Percentiles rank a stretch among this genome's conserved stretches.
phyloP scores from a whole-genome alignment of 2,797 vertebrate genomes.

The Ispidina picta region DNA sequence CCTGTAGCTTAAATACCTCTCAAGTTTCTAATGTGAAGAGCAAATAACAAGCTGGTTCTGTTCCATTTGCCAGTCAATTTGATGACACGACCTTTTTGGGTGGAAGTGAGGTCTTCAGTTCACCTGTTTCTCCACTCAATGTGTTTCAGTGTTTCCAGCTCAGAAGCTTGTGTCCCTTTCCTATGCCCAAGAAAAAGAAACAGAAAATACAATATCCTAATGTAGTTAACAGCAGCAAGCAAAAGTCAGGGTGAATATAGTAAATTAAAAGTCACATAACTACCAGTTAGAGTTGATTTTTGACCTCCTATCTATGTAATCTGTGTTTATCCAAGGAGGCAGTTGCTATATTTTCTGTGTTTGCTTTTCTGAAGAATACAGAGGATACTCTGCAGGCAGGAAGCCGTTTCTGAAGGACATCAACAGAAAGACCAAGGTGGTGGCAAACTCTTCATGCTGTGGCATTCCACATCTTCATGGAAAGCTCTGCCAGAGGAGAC shows the following conservation, averaged over 20 bases:
- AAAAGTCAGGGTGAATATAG: neutral
- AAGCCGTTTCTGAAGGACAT: neutral
- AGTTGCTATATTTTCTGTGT: neutral
- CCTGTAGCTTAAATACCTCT: neutral
- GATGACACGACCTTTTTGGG: neutral
- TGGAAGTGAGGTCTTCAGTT: neutral
- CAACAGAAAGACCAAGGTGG: neutral
- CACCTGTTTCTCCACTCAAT: neutral
- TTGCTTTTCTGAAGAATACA: neutral
- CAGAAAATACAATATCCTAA: neutral
- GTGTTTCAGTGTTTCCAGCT: neutral
- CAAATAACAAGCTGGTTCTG: neutral
- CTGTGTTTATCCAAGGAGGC: neutral
- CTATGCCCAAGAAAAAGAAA: neutral
- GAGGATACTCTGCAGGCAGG: neutral
- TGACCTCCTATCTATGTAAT: neutral
- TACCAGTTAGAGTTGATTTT: neutral
- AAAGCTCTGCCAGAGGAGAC: neutral
- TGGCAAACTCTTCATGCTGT: neutral
- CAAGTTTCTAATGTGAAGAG: neutral
- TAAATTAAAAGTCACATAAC: neutral
- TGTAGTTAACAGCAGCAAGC: neutral
- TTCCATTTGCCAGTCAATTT: neutral
- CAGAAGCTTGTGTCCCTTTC: neutral
- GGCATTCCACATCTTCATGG: neutral